Conservation (phyloP, 92 coral and sea anemone genomes). For the Phenganax stokvisi region DNA sequence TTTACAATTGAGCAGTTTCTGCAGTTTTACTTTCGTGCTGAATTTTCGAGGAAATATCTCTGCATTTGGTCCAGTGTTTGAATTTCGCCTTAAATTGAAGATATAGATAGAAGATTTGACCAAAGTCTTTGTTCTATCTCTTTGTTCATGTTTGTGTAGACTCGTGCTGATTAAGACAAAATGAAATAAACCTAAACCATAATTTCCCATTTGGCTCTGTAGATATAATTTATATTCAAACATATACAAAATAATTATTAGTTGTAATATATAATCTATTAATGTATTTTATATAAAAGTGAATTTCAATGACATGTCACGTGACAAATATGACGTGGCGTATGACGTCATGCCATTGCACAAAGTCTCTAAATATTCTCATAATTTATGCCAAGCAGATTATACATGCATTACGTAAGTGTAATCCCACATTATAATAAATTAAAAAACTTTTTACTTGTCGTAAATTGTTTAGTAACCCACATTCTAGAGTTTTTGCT, state of each 20-base stretch:
- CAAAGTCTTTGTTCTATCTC: no score
- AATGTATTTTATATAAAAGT: neutral
- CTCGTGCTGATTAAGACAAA: no score
- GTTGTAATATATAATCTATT: slow-evolving; percentile 3
- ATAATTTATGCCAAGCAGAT: slow-evolving; percentile 11
- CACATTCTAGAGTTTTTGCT: neutral
- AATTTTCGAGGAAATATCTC: neutral
- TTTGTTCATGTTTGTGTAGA: no score
- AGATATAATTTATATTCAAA: neutral
- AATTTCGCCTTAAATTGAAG: neutral
- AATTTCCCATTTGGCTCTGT: neutral
- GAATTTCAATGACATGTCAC: slow-evolving; percentile 17
- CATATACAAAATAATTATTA: neutral
- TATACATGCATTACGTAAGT: neutral
- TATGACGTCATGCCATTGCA: slow-evolving; percentile 2
- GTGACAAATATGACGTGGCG: neutral
- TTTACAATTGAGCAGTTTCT: neutral
- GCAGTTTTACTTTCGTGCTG: no score
- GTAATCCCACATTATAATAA: neutral
- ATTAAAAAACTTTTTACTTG: neutral
- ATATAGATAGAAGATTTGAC: no score
- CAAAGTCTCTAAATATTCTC: neutral
- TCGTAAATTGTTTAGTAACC: neutral
- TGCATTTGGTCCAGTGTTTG: slow-evolving; percentile 7
- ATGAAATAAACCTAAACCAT: neutral